Evolutionary conservation across 92 coral and sea anemone genomes (phyloP), one percentile per base, ranked within the genome.

Genomic region (Epizoanthus stellaris): DNA sequence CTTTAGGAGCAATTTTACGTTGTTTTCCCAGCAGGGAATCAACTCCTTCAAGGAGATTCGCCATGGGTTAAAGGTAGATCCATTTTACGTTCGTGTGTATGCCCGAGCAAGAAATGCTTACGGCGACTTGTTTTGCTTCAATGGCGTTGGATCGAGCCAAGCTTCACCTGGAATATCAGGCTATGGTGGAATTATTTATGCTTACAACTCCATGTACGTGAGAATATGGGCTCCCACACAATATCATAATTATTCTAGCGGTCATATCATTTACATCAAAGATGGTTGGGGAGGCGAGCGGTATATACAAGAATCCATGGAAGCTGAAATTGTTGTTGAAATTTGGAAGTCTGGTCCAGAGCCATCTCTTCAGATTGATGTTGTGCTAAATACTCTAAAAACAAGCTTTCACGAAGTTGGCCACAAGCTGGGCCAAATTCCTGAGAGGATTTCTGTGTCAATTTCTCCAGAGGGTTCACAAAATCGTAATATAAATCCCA

Each of bases 21-120:
- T 97, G 21, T 88, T 86, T 23, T 95, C 99, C 59, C 94, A 93
- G 63, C 89, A 82, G 54, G 99, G 98, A 19, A 59, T 84, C 23
- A 60, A 84, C 23, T 97, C 99, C 15, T 97, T 91, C 73, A 91
- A 91, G 87, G 98, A 97, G 80, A 89, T 97, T 56, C 91, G 86
- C 4, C 95, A 93, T 86, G 99, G 98, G 45, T 85, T 92, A 36
- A 91, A 89, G 54, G 87, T 21, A 45, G 91, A 90, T 70, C 99
- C 99, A 59, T 94, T 97, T 87, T 89, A 93, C 67, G 98, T 95
- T 73, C 98, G 99, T 62, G 99, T 97, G 75, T 97, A 92, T 43
- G 99, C 97, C 62, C 91, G 86, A 57, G 91, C 95, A 49, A 79
- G 40, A 38, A 68, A 73, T 52, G 93, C 95, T 39, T 52, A 73